Evolutionary conservation across 2,797 vertebrate species (phyloP), one percentile per base, ranked within the genome.

Genomic region (Anguilla anguilla): DNA sequence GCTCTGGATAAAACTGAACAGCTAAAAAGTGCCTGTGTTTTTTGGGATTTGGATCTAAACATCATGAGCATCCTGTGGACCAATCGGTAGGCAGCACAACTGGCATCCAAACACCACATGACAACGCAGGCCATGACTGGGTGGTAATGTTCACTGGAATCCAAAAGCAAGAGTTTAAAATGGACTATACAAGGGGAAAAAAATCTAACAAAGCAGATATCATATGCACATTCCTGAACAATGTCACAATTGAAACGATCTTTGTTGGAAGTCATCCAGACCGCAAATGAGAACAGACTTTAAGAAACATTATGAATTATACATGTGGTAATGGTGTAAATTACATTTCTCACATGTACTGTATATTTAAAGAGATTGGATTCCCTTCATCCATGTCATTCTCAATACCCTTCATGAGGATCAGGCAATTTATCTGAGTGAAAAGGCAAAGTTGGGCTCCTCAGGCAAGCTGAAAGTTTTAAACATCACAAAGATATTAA

Each of bases 151-250:
- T 22, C 3, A 17, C 64, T 84, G 64, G 31, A 22, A 43, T 87
- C 49, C 64, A 43, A 84, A 72, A 74, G 25, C 31, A 22, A n/a
- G 49, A 59, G 67, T 72, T 55, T 84, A 57, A 87, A 87, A 84
- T 77, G 19, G 53, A 72, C 83, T 57, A 10, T 35, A 43, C 64
- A 82, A 31, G 43, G 28, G 55, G 67, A 53, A 19, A 85, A 84
- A 87, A 46, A 87, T 87, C 83, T 46, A 74, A 84, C 81, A 87
- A 84, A 53, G 53, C 64, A 85, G 87, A 85, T 72, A 85, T 77
- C 53, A 25, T 35, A 3, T 19, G 64, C 15, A 15, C 51, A 28
- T 28, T 59, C 53, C 49, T 22, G 49, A 69, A 46, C 87, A 74
- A 69, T 31, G 51, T 39, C 69, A 77, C 49, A 74, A 31, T 57